These are phyloP conservation scores for Cynaeus angustus DNA, from an alignment of 2,888 invertebrate species.

Conservation along the genomic window DNA sequence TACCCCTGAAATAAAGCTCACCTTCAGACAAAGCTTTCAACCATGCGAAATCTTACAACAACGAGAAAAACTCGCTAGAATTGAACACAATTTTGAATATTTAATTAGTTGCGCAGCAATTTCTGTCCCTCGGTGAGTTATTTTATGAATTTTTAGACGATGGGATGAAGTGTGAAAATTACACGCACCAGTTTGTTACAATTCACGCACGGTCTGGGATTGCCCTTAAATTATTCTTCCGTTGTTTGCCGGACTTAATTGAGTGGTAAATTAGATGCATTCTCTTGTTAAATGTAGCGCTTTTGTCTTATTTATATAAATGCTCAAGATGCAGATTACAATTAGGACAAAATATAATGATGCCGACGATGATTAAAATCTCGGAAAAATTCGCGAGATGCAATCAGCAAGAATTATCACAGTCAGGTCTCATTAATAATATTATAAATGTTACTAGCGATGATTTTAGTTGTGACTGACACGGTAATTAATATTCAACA, in stretches of 20 bases:
- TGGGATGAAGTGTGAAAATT: constrained; percentile 29
- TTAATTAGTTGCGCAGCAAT: constrained; percentile 19
- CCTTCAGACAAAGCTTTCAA: constrained; percentile 14
- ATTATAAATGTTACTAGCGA: not conserved
- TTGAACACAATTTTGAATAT: constrained; percentile 10
- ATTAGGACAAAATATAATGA: constrained; percentile 31
- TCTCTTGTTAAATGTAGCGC: constrained; percentile 4
- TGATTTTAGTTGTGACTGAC: not conserved
- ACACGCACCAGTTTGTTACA: constrained; percentile 23
- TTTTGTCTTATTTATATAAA: constrained; percentile 21
- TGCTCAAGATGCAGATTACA: constrained; percentile 4
- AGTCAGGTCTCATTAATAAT: not conserved
- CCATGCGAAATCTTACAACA: not conserved
- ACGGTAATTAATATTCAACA: constrained; percentile 8
- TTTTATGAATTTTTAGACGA: constrained; percentile 20
- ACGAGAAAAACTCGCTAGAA: not conserved
- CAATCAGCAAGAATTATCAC: constrained; percentile 3
- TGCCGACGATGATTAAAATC: constrained; percentile 9
- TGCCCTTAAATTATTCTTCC: constrained; percentile 31
- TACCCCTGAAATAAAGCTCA: constrained; percentile 38
- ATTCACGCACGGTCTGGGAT: constrained; percentile 20
- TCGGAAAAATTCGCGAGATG: constrained; percentile 2
- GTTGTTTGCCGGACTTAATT: constrained; percentile 25
- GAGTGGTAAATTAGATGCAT: constrained; percentile 34
- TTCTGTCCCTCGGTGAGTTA: constrained; percentile 1